These are phyloP conservation scores for Hyles lineata DNA, from an alignment of 2,888 invertebrate genomes.

Conservation along the genomic window DNA sequence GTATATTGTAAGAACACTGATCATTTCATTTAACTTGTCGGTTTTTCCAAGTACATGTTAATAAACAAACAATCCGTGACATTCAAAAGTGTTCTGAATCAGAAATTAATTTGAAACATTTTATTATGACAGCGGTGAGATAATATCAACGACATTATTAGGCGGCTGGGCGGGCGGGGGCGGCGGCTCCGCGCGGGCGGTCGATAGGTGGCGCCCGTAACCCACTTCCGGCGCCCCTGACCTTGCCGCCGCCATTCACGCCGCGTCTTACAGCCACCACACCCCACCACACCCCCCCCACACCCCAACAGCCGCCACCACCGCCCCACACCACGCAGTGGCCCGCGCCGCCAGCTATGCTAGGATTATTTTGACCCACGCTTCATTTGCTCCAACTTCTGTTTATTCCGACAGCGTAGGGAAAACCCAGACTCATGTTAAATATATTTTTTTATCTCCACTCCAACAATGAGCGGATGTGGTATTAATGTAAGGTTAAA, in stretches of 20 bases:
- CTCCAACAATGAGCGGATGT: conserved; percentile 7
- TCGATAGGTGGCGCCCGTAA: conserved; percentile 83
- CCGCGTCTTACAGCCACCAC: conserved; percentile 68
- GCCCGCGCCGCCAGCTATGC: conserved; percentile 39
- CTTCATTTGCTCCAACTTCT: conserved; percentile 47
- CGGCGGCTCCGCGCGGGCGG: conserved; percentile 54
- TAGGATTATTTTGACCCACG: conserved; percentile 62
- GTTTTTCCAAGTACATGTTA: background rate
- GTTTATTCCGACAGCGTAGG: background rate
- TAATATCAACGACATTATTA: conserved; percentile 33
- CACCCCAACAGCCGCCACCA: conserved; percentile 42
- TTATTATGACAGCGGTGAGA: conserved; percentile 26
- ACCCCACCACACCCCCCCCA: conserved; percentile 39
- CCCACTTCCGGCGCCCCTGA: conserved; percentile 84
- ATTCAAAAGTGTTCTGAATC: background rate
- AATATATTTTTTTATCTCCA: background rate
- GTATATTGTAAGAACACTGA: too few relatives aligned
- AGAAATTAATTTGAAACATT: conserved; percentile 18
- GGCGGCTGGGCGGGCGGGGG: conserved; percentile 42
- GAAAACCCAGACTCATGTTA: background rate
- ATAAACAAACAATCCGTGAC: background rate
- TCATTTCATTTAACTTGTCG: background rate
- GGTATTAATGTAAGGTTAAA: conserved; percentile 8
- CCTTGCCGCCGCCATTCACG: conserved; percentile 83
- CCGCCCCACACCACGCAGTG: conserved; percentile 37